phyloP scores from a whole-genome alignment of 92 coral and sea anemone genomes.

The Phenganax stokvisi region DNA sequence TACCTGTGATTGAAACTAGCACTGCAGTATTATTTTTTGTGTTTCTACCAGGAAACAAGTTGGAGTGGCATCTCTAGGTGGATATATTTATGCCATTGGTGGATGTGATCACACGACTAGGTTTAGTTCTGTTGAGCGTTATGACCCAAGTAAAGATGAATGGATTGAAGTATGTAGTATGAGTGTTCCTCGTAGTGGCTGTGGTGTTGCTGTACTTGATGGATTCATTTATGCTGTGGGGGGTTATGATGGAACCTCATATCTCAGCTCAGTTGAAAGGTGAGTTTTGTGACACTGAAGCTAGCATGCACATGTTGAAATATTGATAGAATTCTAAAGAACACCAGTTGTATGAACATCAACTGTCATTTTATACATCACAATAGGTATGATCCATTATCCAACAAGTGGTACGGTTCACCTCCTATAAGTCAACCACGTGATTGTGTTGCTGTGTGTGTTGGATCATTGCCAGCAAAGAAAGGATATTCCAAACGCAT shows the following conservation, averaged over 20 bases:
- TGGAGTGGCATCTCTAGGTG: slow-evolving; percentile 89
- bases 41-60: slow-evolving; percentile 71
- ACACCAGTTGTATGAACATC: neutral
- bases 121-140: slow-evolving; percentile 86
- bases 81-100: slow-evolving; percentile 86
- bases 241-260: slow-evolving; percentile 95
- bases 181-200: slow-evolving; percentile 98
- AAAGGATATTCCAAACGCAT: slow-evolving; percentile 25
- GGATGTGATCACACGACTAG: slow-evolving; percentile 96
- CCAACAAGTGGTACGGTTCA: slow-evolving; percentile 85
- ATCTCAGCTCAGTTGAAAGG: slow-evolving; percentile 96
- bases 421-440: slow-evolving; percentile 94
- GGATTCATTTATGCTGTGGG: slow-evolving; percentile 95
- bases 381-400: slow-evolving; percentile 79
- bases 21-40: neutral
- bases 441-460: slow-evolving; percentile 99
- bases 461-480: slow-evolving; percentile 47
- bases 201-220: slow-evolving; percentile 95
- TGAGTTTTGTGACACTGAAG: slow-evolving; percentile 10
- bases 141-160: slow-evolving; percentile 75
- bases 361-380: neutral
- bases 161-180: slow-evolving; percentile 85
- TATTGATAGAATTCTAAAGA: neutral
- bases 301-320: no score
- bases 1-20: neutral